Percentiles rank a stretch among this genome's conserved stretches.
Evolutionary conservation across 1,140 invertebrate genomes (phyloP).

Genomic region (Tetranychus cinnabarinus): DNA sequence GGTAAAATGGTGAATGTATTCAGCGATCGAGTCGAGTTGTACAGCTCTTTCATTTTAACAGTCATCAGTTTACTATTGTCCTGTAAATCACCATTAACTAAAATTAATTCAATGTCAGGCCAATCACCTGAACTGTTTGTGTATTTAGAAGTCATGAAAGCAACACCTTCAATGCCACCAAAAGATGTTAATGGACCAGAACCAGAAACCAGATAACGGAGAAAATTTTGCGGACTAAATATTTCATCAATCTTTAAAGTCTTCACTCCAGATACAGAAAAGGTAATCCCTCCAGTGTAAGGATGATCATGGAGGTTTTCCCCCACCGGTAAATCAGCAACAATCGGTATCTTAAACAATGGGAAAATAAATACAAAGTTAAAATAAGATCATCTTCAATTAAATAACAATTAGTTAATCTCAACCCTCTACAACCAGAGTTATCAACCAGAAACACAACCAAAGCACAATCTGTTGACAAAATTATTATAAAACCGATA

Average conservation of each 20-base stretch:
- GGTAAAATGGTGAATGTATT: slow-evolving; percentile 37
- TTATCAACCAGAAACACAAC: too few species aligned
- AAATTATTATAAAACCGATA: too few species aligned
- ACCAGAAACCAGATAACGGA: not conserved
- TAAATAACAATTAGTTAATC: too few species aligned
- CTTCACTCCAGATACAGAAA: not conserved
- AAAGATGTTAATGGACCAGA: not conserved
- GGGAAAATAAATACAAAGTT: slow-evolving; percentile 14
- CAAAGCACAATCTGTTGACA: too few species aligned
- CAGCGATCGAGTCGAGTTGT: slow-evolving; percentile 9
- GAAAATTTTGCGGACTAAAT: not conserved
- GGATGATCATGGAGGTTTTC: slow-evolving; percentile 20
- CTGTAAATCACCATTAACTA: slow-evolving; percentile 16
- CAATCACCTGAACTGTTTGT: slow-evolving; percentile 54
- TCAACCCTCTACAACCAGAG: too few species aligned
- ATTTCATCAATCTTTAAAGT: not conserved
- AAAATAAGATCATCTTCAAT: not conserved
- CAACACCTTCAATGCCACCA: slow-evolving; percentile 28
- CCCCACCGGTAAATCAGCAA: slow-evolving; percentile 24
- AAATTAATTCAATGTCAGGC: slow-evolving; percentile 70
- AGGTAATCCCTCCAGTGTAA: not conserved
- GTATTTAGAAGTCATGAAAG: slow-evolving; percentile 61
- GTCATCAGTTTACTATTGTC: not conserved
- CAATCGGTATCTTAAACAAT: slow-evolving; percentile 12
- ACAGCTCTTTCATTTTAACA: not conserved